A percentile compares a stretch with the other conserved stretches of the same genome.
Conservation (phyloP, 2,888 invertebrate genomes). For the Pteria penguin region DNA sequence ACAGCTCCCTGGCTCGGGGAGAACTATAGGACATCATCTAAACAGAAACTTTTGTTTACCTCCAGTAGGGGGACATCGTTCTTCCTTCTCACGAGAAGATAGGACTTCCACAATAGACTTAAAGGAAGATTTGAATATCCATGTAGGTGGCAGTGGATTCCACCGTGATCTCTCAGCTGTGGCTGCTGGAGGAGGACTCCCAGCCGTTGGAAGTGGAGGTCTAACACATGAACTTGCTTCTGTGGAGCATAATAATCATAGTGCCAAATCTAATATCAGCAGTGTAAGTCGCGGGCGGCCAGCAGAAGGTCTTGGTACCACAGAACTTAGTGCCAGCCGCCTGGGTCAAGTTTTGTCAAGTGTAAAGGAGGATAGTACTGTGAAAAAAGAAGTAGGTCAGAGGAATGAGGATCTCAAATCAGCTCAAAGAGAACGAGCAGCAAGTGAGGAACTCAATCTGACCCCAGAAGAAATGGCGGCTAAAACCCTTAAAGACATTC, state of each 20-base stretch:
- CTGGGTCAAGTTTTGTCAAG: conserved; percentile 58
- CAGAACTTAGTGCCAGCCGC: conserved; percentile 24
- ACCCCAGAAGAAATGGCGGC: conserved; percentile 48
- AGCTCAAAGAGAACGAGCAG: conserved; percentile 8
- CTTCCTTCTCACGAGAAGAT: conserved; percentile 43
- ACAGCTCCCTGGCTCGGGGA: conserved; percentile 62
- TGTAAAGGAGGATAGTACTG: conserved; percentile 55
- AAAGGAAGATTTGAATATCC: conserved; percentile 43
- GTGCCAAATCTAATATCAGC: conserved; percentile 36
- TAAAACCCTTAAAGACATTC: conserved; percentile 49
- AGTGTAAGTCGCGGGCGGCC: conserved; percentile 10
- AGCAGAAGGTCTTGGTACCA: conserved; percentile 17
- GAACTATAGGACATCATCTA: conserved; percentile 62
- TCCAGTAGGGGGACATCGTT: conserved; percentile 69
- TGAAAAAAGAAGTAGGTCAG: conserved; percentile 41
- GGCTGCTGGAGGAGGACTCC: no score
- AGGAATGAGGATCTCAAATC: conserved; percentile 28
- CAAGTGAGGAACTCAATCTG: conserved; percentile 6
- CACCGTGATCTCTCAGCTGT: background rate
- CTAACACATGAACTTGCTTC: conserved; percentile 21
- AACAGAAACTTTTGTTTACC: conserved; percentile 77
- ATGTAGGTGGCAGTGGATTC: conserved; percentile 48
- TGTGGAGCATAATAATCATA: conserved; percentile 30
- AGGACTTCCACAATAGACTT: conserved; percentile 41
- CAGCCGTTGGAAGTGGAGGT: conserved; percentile 12